A percentile compares a stretch with the other conserved stretches of the same genome.
These are phyloP conservation scores for Hycleus phaleratus DNA, from an alignment of 1,140 invertebrate genomes.

Conservation along the genomic window DNA sequence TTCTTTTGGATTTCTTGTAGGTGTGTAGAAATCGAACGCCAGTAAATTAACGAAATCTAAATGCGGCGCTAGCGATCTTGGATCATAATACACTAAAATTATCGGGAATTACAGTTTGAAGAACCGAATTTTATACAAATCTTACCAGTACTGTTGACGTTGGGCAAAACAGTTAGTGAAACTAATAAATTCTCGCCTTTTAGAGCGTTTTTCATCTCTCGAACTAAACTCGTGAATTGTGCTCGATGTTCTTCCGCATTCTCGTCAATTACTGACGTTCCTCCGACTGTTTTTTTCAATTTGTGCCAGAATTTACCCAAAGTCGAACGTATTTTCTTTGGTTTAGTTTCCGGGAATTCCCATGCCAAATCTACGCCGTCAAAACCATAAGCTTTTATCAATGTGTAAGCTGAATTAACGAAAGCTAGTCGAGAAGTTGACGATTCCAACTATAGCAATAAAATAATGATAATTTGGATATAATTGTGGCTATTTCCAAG, in stretches of 20 bases:
- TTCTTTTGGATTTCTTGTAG: constrained; percentile 62
- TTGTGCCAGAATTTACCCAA: constrained; percentile 61
- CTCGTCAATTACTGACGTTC: constrained; percentile 61
- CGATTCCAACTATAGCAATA: constrained; percentile 49
- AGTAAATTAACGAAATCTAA: constrained; percentile 73
- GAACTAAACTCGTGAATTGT: constrained; percentile 63
- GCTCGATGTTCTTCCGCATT: constrained; percentile 69
- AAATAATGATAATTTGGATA: neutral
- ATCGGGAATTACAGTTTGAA: neutral
- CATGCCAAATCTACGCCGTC: constrained; percentile 79
- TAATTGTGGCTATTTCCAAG: neutral
- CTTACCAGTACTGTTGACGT: constrained; percentile 65
- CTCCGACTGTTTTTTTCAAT: constrained; percentile 65
- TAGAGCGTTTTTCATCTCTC: constrained; percentile 63
- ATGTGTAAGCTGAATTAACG: constrained; percentile 61
- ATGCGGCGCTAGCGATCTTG: constrained; percentile 59
- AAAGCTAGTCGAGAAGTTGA: constrained; percentile 62
- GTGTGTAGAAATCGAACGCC: constrained; percentile 72
- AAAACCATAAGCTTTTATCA: constrained; percentile 68
- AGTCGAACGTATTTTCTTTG: constrained; percentile 63
- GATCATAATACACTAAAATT: constrained; percentile 67
- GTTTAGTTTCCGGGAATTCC: constrained; percentile 74
- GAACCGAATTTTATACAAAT: neutral
- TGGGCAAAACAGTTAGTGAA: constrained; percentile 63
- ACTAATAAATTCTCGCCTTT: constrained; percentile 56